phyloP scores from a whole-genome alignment of 2,888 invertebrate genomes.

The Trichogramma evanescens region DNA sequence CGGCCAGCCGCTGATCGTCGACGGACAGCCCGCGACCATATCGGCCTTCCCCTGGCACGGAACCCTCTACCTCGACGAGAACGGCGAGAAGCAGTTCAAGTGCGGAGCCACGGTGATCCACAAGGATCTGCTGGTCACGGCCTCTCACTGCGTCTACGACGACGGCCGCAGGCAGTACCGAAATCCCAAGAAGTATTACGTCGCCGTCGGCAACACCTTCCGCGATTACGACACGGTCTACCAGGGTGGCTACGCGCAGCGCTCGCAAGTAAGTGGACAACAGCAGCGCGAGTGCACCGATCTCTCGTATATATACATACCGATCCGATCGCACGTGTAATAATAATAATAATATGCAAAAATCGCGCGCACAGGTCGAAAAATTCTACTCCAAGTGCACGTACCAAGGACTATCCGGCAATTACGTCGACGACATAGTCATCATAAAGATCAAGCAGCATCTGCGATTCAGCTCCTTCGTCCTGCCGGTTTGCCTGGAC shows the following conservation, averaged over 20 bases:
- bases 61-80: slow-evolving; percentile 33
- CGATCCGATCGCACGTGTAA: background rate
- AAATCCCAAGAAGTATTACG: slow-evolving; percentile 26
- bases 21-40: slow-evolving; percentile 33
- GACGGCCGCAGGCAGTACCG: slow-evolving; percentile 25
- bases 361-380: slow-evolving; percentile 32
- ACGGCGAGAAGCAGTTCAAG: slow-evolving; percentile 31
- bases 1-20: slow-evolving; percentile 31
- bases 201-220: slow-evolving; percentile 42
- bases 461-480: slow-evolving; percentile 31
- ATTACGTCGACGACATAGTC: slow-evolving; percentile 39
- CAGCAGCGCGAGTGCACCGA: background rate
- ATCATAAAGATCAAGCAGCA: slow-evolving; percentile 31
- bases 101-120: slow-evolving; percentile 46
- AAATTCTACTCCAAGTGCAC: slow-evolving; percentile 33
- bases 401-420: slow-evolving; percentile 36
- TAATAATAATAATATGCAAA: background rate
- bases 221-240: slow-evolving; percentile 33
- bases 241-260: slow-evolving; percentile 24
- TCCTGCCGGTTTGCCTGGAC: slow-evolving; percentile 39
- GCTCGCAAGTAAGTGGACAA: slow-evolving; percentile 13
- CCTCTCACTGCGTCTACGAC: slow-evolving; percentile 47
- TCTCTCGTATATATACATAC: background rate
- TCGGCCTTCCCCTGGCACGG: slow-evolving; percentile 46
- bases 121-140: slow-evolving; percentile 40